phyloP scores from a whole-genome alignment of 2,113 vertebrate species.

The Galeopterus variegatus region DNA sequence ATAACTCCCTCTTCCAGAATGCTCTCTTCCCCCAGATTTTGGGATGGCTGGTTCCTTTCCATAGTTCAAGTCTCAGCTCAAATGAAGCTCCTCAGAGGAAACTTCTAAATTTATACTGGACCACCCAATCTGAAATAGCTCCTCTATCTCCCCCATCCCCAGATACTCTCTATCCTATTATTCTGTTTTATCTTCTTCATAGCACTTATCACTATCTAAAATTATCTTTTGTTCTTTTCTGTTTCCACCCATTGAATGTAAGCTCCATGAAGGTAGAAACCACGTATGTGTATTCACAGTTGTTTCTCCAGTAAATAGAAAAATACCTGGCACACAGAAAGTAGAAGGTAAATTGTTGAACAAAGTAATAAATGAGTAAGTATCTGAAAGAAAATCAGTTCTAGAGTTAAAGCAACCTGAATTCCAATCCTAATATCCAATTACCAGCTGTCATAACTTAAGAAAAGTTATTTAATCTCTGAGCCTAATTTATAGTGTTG shows the following conservation, averaged over 20 bases:
- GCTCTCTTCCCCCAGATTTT: neutral
- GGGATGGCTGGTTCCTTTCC: neutral
- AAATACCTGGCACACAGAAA: neutral
- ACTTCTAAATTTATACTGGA: neutral
- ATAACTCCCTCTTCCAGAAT: neutral
- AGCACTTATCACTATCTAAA: neutral
- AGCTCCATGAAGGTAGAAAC: neutral
- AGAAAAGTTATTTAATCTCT: conserved; percentile 6
- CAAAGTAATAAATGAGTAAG: neutral
- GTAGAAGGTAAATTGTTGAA: neutral
- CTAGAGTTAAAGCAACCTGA: neutral
- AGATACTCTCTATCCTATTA: neutral
- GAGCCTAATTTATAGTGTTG: neutral
- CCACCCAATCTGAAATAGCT: neutral
- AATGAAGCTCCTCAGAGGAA: neutral
- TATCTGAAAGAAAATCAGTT: neutral
- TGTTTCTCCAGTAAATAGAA: neutral
- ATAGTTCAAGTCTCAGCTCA: conserved; percentile 24
- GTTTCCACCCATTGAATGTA: neutral
- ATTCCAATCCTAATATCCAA: neutral
- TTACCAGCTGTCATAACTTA: neutral
- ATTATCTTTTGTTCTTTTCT: neutral
- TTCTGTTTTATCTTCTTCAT: neutral
- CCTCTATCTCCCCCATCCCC: neutral
- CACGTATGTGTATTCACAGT: neutral